These are phyloP conservation scores for Cynopterus brachyotis DNA, from an alignment of 2,113 vertebrate genomes.

Conservation along the genomic window DNA sequence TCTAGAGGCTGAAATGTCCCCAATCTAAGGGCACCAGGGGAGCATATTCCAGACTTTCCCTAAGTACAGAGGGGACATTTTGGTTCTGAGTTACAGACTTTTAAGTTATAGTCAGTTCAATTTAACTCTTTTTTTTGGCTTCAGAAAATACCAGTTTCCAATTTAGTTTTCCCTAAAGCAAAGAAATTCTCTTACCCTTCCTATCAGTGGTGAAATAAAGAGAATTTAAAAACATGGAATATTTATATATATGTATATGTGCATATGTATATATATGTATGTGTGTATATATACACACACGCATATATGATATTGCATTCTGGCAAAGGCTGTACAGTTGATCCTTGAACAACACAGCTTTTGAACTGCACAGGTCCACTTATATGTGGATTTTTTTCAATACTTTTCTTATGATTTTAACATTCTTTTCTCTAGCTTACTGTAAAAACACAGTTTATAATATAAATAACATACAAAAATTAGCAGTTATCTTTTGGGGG, in stretches of 20 bases:
- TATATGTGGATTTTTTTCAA: background rate
- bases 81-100: background rate
- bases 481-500: background rate
- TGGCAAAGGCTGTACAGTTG: background rate
- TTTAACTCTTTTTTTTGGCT: background rate
- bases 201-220: background rate
- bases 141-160: conserved; percentile 1
- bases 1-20: background rate
- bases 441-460: too few species aligned
- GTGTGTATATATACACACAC: too few species aligned
- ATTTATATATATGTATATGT: too few species aligned
- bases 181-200: background rate
- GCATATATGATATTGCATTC: background rate
- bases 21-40: background rate
- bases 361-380: background rate
- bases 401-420: background rate
- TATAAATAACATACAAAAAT: background rate
- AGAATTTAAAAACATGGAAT: background rate
- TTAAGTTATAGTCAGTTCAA: background rate
- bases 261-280: too few species aligned
- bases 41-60: background rate
- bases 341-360: background rate
- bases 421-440: background rate
- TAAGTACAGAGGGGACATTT: background rate
- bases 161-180: background rate